Base-by-base conservation (phyloP, 2,113 vertebrate genomes). In the Hucho hucho region DNA sequence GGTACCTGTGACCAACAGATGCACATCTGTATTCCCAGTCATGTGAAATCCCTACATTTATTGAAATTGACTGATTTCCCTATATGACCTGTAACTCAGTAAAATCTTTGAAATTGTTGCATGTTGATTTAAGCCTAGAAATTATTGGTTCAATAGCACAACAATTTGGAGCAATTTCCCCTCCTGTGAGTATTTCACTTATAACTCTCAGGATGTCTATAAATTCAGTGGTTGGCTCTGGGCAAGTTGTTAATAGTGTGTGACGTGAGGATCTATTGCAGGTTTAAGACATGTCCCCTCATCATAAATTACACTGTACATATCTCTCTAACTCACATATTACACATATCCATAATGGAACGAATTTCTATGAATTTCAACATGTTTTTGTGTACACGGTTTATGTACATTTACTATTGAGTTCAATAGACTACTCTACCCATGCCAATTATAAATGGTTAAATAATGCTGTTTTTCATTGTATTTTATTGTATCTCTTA, bases 201-300 rank as follows among this genome's bases (percentile, higher is more conserved):
- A 3, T 64, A 14, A 64, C 12, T 70, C 25, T 81, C 49, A 25
- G 72, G 76, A 81, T 75, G 78, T 84, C 78, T 46, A 1, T 81
- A 83, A 79, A 75, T 73, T 76, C 75, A 32, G 75, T 56, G 67
- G 81, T 75, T 82, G 72, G 71, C 70, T 83, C 47, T 22, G 64
- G 69, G 83, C 83, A 70, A 79, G 74, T 84, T 43, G 3, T 43
- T 43, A 43, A 43, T 9, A 11, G 37, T 75, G 79, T 76, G 53
- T 82, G 83, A 86, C 82, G 77, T 86, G 84, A 86, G 85, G 87
- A 90, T 88, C 88, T 89, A 90, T 81, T 79, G 82, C 79, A 75
- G 84, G 84, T 81, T 83, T 87, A 77, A 75, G 80, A 83, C 59
- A 20, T 77, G 85, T 80, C 85, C 81, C 79, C 83, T 72, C 64